Evolutionary conservation across 2,797 vertebrate genomes (phyloP), one percentile per base, ranked within the genome.

Genomic region (Hydrocynus forskahlii): DNA sequence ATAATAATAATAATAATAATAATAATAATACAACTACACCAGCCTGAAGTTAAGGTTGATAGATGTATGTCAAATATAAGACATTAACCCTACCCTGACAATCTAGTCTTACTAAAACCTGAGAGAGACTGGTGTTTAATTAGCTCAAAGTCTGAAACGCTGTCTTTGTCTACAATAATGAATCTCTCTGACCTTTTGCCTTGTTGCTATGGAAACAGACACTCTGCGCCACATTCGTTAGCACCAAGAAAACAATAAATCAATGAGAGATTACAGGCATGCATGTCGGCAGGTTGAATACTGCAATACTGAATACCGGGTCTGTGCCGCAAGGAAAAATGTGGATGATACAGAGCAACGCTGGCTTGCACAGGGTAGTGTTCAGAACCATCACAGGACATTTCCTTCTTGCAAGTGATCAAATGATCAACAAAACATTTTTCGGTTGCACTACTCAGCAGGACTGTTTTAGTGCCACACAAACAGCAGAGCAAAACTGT

Each of bases 171-270:
- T 84, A 77, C 75, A 77, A 81, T 78, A 84, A 77, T 43, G 75
- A 84, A 81, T 63, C 74, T 70, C 77, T 76, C 40, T 75, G 81
- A 81, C 75, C 78, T 78, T 69, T 64, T 81, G 43, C 43, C 81
- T 78, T 74, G 59, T 82, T 86, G 75, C 80, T 63, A 84, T 80
- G 78, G 83, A 84, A 86, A 82, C 83, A 80, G 83, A 82, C 77
- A 80, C 73, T 81, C 43, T 23, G 60, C 59, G n/a, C 70, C 71
- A 72, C 76, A 81, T 64, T 81, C 45, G 54, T 81, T 84, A 69
- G 59, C 63, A 59, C 45, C 69, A 38, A 78, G 62, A 79, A 84
- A 76, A 79, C 67, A 84, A 68, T 62, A 64, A 79, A 82, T 79
- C 67, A 40, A 70, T 77, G 63, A 80, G 59, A 38, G 71, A 78